Base-by-base conservation (phyloP, 2,888 invertebrate genomes). In the Dynastes tityus region DNA sequence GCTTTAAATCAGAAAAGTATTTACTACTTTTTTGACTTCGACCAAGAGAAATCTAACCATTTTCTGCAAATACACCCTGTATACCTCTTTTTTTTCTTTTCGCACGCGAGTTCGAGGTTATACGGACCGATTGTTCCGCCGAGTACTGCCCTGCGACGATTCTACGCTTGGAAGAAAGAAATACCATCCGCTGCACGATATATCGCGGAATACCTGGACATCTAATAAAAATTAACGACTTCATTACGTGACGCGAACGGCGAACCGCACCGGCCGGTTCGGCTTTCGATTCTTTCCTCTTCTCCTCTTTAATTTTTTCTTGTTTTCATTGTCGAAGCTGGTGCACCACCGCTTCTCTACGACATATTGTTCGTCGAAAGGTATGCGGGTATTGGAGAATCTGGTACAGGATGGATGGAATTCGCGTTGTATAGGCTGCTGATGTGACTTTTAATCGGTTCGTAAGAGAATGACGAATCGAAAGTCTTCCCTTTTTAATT, bases 161-260 rank as follows among this genome's bases (percentile, higher is more conserved):
- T 55, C 55, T 58, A 70, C 32, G 70, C 32, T 63, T 45, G 40
- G 40, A 61, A 51, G 64, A 77, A 79, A 79, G 73, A 79, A 79
- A 77, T 51, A 22, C 75, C 75, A 70, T 37, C 51, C 45, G 9
- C 40, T n/a, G 67, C 67, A 67, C 49, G 49, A 53, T 77, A 77
- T 77, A 68, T 68, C 27, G 77, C 53, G 65, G 77, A 76, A 79
- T 79, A 79, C 77, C 61, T 76, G 71, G 79, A 77, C 79, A 75
- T 64, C 77, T 76, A 79, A 79, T 79, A 79, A 79, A 79, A 75
- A 79, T 79, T 79, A 79, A 79, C 79, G 79, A 79, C 79, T 79
- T 79, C 79, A 79, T 79, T 79, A 79, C 73, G 37, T 51, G n/a
- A 13, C 51, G 53, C 22, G 55, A 55, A 65, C 37, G 58, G 67